Evolutionary conservation across 2,888 invertebrate species (phyloP).

Genomic region (Ethmia dodecea): DNA sequence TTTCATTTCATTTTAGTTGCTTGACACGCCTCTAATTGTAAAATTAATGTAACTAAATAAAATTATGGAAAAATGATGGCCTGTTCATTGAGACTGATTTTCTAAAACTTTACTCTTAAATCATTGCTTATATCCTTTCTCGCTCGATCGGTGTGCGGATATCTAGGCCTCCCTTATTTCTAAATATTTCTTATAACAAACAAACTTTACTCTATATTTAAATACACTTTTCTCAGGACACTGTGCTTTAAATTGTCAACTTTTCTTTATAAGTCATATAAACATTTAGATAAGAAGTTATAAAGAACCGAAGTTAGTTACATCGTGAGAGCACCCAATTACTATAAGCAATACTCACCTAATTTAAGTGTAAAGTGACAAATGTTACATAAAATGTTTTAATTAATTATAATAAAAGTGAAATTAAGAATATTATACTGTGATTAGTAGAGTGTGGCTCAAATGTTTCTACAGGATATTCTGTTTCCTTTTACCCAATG

Average conservation of each 20-base stretch:
- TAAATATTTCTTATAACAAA: not conserved
- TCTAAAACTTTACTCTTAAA: slow-evolving; percentile 66
- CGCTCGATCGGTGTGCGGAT: slow-evolving; percentile 26
- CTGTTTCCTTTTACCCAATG: too few relatives aligned
- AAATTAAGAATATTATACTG: slow-evolving; percentile 26
- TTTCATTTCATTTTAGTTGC: slow-evolving; percentile 24
- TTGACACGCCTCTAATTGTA: slow-evolving; percentile 32
- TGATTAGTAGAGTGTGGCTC: slow-evolving; percentile 35
- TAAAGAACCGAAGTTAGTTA: slow-evolving; percentile 13
- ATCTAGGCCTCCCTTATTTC: slow-evolving; percentile 3
- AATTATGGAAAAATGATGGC: slow-evolving; percentile 60
- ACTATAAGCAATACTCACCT: slow-evolving; percentile 30
- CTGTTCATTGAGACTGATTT: slow-evolving; percentile 76
- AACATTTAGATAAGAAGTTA: not conserved
- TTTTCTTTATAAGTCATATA: not conserved
- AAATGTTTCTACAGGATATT: too few relatives aligned
- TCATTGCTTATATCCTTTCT: slow-evolving; percentile 36
- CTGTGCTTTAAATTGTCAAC: not conserved
- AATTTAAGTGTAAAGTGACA: slow-evolving; percentile 1
- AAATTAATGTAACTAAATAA: slow-evolving; percentile 42
- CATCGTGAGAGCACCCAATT: slow-evolving; percentile 39
- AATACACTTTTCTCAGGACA: not conserved
- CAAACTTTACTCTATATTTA: not conserved
- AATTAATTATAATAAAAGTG: slow-evolving; percentile 17
- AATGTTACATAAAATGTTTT: slow-evolving; percentile 2